Base-by-base conservation (phyloP, 2,888 invertebrate genomes). In the Caenorhabditis becei region DNA sequence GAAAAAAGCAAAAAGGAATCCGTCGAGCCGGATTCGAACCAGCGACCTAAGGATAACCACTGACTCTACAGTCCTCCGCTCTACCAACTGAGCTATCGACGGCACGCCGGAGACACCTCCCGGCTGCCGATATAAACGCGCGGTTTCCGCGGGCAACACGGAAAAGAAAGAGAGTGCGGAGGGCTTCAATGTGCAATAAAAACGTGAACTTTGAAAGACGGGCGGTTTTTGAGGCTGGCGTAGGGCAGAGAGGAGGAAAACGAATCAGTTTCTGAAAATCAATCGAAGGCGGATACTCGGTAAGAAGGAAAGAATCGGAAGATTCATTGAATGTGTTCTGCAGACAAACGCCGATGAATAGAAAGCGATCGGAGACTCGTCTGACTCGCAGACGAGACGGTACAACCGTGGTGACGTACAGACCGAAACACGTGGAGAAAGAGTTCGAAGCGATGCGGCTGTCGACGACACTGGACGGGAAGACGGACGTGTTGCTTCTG, bases 51-150 rank as follows among this genome's bases (percentile, higher is more conserved):
- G 82, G 84, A 85, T 86, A 84, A 24, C 83, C 67, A 72, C 77
- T 49, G 41, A 70, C 79, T 70, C 81, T 84, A 84, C 83, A 84
- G 83, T 84, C 83, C 81, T 81, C 84, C 81, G 84, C 83, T 84
- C 84, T 84, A 84, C 83, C 83, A 84, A 84, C 82, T 84, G 84
- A 82, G 82, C 82, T 84, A 84, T 84, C 80, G 83, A 80, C 83
- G 83, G 82, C 74, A 59, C 58, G 65, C 28, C 54, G 20, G 3
- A 4, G 54, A 28, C 1, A 28, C 16, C 16, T 1, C 1, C 54
- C 16, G 28, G 7, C 28, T 4, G 54, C 51, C 23, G 23, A 28
- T 3, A 24, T 8, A 24, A 51, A 5, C 51, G 51, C 54, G 54
- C 47, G n/a, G 47, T 41, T 10, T 41, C 16, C 14, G 41, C 41